These are phyloP conservation scores for Cephus sareptanus DNA, from an alignment of 2,888 invertebrate genomes.

Conservation along the genomic window DNA sequence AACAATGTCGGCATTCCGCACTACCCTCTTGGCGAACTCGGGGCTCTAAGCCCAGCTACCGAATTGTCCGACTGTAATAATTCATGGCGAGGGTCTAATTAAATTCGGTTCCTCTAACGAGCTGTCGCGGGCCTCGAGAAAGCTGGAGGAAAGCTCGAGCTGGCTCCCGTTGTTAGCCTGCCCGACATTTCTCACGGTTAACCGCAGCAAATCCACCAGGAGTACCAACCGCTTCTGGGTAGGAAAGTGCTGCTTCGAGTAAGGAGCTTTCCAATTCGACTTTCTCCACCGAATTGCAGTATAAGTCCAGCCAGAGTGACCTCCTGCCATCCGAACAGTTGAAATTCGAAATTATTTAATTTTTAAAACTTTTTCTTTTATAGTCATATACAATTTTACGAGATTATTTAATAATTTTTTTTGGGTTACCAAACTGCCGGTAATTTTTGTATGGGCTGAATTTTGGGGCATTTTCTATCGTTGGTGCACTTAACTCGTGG, in stretches of 20 bases:
- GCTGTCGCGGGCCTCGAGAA: not conserved
- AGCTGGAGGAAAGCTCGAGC: not conserved
- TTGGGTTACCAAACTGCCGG: not conserved
- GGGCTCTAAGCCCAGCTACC: not conserved
- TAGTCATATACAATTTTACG: too few relatives aligned
- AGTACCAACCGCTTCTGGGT: not conserved
- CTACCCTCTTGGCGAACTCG: not conserved
- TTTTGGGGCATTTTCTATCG: not conserved
- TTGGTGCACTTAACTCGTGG: not conserved
- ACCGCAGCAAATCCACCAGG: not conserved
- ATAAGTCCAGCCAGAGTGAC: not conserved
- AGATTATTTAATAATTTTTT: not conserved
- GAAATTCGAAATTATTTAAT: too few relatives aligned
- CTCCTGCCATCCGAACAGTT: not conserved
- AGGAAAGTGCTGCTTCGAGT: not conserved
- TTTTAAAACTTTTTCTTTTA: too few relatives aligned
- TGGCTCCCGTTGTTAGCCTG: not conserved
- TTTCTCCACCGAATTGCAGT: not conserved
- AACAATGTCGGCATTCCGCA: not conserved
- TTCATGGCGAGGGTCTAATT: slow-evolving; percentile 33
- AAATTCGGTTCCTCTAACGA: slow-evolving; percentile 18
- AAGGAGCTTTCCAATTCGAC: not conserved
- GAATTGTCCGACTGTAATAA: slow-evolving; percentile 31
- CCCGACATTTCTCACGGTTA: not conserved
- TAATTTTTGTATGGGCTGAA: not conserved